Conservation (phyloP, 1,140 invertebrate genomes). For the Drosophila grimshawi region DNA sequence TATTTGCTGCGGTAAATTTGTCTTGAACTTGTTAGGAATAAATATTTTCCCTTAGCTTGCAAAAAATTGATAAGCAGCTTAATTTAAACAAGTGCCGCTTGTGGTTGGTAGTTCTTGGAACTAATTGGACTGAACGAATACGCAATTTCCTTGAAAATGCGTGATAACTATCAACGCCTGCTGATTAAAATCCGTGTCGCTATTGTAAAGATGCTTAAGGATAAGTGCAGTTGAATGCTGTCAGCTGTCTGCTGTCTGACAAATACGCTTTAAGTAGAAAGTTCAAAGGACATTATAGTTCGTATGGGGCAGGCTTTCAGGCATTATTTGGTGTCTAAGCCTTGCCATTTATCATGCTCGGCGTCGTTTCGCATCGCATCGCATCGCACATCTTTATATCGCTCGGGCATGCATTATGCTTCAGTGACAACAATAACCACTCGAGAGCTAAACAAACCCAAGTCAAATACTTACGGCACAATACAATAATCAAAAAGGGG, state of each 20-base stretch:
- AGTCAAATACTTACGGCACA: conserved; percentile 41
- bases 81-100: conserved; percentile 1
- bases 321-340: conserved; percentile 57
- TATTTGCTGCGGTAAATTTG: neutral
- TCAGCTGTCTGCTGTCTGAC: neutral
- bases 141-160: neutral
- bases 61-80: neutral
- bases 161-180: neutral
- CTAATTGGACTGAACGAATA: neutral
- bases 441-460: conserved; percentile 56
- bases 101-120: neutral
- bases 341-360: conserved; percentile 65
- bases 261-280: conserved; percentile 57
- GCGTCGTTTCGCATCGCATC: conserved; percentile 24
- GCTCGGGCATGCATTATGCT: conserved; percentile 45
- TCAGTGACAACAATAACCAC: conserved; percentile 75
- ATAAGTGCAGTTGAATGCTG: conserved; percentile 61
- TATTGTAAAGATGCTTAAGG: conserved; percentile 43
- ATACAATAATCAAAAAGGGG: conserved; percentile 24
- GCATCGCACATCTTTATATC: conserved; percentile 40
- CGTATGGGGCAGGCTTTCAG: conserved; percentile 36
- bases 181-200: conserved; percentile 53
- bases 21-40: neutral
- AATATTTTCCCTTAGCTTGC: neutral
- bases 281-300: conserved; percentile 42